Percentiles rank a stretch among this genome's conserved stretches.
Conservation (phyloP, 1,140 invertebrate genomes). For the Eupristina koningsbergeri region DNA sequence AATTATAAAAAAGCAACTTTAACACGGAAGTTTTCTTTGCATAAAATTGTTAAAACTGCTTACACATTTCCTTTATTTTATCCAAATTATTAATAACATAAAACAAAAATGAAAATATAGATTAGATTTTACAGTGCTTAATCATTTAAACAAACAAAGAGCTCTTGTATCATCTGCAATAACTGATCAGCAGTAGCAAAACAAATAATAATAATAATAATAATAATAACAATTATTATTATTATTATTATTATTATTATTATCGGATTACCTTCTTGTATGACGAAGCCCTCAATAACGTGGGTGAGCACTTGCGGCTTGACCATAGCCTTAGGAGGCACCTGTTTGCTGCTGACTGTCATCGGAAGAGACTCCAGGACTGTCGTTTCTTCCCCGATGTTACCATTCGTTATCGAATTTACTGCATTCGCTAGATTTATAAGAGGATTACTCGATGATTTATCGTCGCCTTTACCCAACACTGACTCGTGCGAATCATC, state of each 20-base stretch:
- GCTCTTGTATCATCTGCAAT: not conserved
- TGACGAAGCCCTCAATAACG: constrained; percentile 97
- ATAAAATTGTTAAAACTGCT: too few relatives aligned
- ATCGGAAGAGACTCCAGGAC: constrained; percentile 58
- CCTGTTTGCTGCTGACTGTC: constrained; percentile 76
- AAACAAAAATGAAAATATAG: too few relatives aligned
- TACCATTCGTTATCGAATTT: constrained; percentile 70
- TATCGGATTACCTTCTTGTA: constrained; percentile 84
- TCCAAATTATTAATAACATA: too few relatives aligned
- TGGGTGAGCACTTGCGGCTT: constrained; percentile 97
- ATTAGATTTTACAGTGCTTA: too few relatives aligned
- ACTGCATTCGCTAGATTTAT: constrained; percentile 69
- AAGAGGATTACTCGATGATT: constrained; percentile 61
- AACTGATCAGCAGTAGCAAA: not conserved
- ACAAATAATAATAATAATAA: too few relatives aligned
- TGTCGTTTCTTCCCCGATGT: constrained; percentile 59
- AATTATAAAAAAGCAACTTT: too few relatives aligned
- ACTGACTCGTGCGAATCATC: constrained; percentile 56
- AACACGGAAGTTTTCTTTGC: too few relatives aligned
- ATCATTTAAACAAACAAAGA: too few relatives aligned
- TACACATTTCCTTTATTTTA: too few relatives aligned
- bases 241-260: not conserved
- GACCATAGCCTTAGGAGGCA: constrained; percentile 92
- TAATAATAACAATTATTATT: too few relatives aligned
- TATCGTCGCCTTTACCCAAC: constrained; percentile 61